Base-by-base conservation (phyloP, 1,140 invertebrate species). In the Odontomachus brunneus region DNA sequence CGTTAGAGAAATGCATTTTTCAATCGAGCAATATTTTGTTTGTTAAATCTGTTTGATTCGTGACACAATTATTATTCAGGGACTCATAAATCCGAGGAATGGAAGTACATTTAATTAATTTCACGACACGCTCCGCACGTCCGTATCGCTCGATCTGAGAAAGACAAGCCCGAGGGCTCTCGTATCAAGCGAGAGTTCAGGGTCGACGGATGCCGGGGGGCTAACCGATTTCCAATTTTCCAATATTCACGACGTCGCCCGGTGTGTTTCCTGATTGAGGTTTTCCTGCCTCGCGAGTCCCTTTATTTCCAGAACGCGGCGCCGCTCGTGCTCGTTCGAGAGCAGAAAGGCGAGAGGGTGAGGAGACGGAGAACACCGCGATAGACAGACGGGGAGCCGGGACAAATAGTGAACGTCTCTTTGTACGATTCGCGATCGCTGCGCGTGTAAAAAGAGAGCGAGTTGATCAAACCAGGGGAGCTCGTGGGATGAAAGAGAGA, bases 211-310 rank as follows among this genome's bases (percentile, higher is more conserved):
- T 85, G 60, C 75, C 74, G 55, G 44, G 14, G 67, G 73, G 67
- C 75, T 89, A 90, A 90, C 89, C 86, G 85, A 91, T 89, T 89
- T 91, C 85, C 88, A 88, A 91, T 90, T 91, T 87, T 83, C 84
- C 85, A 83, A 91, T 91, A 91, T 91, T 91, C 88, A 83, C 83
- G 86, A 90, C 82, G 84, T 84, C 69, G 67, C 71, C 63, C 86
- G 26, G 62, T 88, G 74, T 88, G 83, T 88, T 88, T 86, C 66
- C 80, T 74, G 87, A 88, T 88, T 86, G 87, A 88, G 87, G 84
- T 88, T 85, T 85, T 83, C 87, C 84, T 83, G 73, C 55, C 63
- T 84, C 86, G 72, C n/a, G 60, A 69, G 59, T 44, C 19, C 29
- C 33, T 57, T 88, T 88, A 80, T 69, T 84, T 72, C 65, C 12